phyloP scores from a whole-genome alignment of 1,140 invertebrate species.

The Pollicipes pollicipes region DNA sequence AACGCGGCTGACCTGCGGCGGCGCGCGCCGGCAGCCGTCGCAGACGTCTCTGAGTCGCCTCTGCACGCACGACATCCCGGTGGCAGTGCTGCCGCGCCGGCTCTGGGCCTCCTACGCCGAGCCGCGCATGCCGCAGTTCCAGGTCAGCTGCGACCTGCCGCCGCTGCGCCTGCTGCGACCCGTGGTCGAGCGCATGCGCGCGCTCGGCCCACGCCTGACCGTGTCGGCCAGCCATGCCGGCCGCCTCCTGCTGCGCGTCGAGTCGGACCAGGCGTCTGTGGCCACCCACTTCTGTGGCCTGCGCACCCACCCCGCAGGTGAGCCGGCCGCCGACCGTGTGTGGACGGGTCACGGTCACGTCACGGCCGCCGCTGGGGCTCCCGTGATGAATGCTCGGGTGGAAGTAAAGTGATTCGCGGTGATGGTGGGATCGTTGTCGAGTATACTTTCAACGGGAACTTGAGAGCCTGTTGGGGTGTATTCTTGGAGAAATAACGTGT shows the following conservation, averaged over 20 bases:
- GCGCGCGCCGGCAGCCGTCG: slow-evolving; percentile 26
- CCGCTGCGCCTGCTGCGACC: slow-evolving; percentile 49
- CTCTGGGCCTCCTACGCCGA: slow-evolving; percentile 56
- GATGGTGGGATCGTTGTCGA: no score
- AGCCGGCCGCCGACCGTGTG: no score
- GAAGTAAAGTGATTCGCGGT: no score
- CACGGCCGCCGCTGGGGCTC: no score
- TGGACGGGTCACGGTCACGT: no score
- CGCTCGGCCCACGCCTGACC: slow-evolving; percentile 44
- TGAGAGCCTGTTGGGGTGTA: no score
- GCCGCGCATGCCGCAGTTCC: slow-evolving; percentile 46
- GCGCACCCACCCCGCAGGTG: slow-evolving; percentile 15
- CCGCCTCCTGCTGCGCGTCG: slow-evolving; percentile 47
- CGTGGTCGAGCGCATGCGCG: slow-evolving; percentile 62
- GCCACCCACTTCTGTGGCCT: slow-evolving; percentile 53
- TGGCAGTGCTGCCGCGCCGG: slow-evolving; percentile 50
- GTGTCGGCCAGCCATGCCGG: slow-evolving; percentile 50
- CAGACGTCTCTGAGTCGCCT: slow-evolving; percentile 27
- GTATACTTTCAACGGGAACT: no score
- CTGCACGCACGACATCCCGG: slow-evolving; percentile 64
- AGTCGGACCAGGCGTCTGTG: slow-evolving; percentile 53
- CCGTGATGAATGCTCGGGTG: no score
- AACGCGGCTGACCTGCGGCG: no score
- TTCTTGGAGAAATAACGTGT: no score
- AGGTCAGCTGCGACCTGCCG: slow-evolving; percentile 60